Conservation (phyloP, 2,113 vertebrate genomes). For the Rafetus swinhoei region DNA sequence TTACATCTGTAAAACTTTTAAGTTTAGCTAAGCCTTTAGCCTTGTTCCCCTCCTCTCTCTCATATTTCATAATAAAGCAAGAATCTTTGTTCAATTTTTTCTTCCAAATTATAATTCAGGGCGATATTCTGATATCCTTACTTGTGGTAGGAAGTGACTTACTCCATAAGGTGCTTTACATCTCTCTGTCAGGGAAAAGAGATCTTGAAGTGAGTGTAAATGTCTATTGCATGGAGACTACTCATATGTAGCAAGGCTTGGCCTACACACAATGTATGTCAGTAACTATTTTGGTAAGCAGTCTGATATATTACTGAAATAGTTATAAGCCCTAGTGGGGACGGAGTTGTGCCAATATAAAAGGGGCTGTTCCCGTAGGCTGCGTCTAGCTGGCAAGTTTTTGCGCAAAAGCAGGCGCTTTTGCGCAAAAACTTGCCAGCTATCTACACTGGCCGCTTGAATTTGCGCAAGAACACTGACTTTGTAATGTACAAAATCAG, state of each 20-base stretch:
- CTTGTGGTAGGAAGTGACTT: rapidly evolving
- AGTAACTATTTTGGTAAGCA: background rate
- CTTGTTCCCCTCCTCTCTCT: background rate
- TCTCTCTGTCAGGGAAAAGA: background rate
- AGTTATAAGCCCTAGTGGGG: background rate
- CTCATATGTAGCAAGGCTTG: rapidly evolving
- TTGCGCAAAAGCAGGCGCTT: no score
- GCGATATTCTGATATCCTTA: background rate
- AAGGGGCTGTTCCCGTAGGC: background rate
- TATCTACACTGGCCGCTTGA: no score
- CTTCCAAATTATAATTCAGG: background rate
- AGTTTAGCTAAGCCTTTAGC: background rate
- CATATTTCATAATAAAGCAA: background rate
- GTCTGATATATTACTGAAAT: background rate
- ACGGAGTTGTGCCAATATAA: background rate
- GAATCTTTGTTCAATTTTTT: background rate
- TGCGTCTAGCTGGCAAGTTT: no score
- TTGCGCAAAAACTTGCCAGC: no score
- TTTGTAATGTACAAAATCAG: no score
- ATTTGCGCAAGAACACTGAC: no score
- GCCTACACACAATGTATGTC: background rate
- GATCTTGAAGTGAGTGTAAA: background rate
- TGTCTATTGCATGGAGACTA: background rate
- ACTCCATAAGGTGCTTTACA: background rate
- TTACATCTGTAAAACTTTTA: background rate